phyloP scores from a whole-genome alignment of 2,888 invertebrate genomes.

The Arge pagana region DNA sequence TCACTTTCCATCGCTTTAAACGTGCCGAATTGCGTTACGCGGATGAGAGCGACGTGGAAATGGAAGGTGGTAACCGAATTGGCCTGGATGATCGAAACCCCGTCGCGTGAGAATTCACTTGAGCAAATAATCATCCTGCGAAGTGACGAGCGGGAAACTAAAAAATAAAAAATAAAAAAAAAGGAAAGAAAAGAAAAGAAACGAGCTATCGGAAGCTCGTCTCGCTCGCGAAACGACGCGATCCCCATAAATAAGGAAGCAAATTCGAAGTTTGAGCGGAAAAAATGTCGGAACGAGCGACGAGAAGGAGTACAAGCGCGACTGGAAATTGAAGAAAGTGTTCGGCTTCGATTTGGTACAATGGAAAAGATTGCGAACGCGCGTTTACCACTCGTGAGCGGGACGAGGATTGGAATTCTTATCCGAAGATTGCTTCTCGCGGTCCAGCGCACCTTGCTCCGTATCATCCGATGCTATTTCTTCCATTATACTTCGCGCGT shows the following conservation, averaged over 20 bases:
- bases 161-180: neutral
- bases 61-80: no score
- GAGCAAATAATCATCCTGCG: no score
- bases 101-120: no score
- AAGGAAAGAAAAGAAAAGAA: neutral
- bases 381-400: neutral
- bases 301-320: conserved; percentile 8
- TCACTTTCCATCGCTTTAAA: no score
- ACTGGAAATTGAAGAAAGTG: conserved; percentile 26
- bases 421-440: conserved; percentile 27
- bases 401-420: conserved; percentile 28
- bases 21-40: no score
- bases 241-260: no score
- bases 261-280: no score
- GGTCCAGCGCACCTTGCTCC: conserved; percentile 20
- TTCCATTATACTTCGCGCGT: conserved; percentile 43
- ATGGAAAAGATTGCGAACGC: conserved; percentile 8
- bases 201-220: conserved; percentile 1
- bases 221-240: conserved; percentile 3
- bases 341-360: conserved; percentile 12
- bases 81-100: no score
- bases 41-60: no score
- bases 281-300: conserved; percentile 9
- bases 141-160: neutral
- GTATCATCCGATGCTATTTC: conserved; percentile 38